Evolutionary conservation across 92 coral and sea anemone species (phyloP), one percentile per base, ranked within the genome.

Genomic region (Phymanthus crucifer): DNA sequence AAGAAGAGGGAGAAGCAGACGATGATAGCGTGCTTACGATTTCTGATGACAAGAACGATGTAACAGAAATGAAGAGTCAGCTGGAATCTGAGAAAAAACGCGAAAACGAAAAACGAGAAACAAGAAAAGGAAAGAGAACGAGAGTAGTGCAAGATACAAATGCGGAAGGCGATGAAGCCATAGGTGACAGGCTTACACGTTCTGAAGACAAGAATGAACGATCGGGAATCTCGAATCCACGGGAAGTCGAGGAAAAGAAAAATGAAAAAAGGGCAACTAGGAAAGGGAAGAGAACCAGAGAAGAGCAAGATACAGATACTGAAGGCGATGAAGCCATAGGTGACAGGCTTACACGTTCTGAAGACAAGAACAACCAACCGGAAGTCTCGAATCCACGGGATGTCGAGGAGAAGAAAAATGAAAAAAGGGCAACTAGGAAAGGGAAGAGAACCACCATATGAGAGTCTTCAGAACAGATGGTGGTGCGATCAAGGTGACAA

Each of bases 401-500:
- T 19, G 27, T 27, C 17, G 68, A 61, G 34, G 3, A 5, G 29
- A 29, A 61, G 35, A 70, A 47, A 68, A 29, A 29, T 10, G 64
- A 54, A 70, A 40, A 70, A 35, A 70, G 32, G 33, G 74, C 5
- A 70, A 70, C 45, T 21, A n/a, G 50, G 35, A 70, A 70, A 34
- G 74, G 50, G 50, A 70, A 70, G 50, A 40, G 50, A 70, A 17
- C 37, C 38, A 17, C 34, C 4, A 70, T 21, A 32, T 21, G 19
- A 34, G 6, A 3, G 32, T 33, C 17, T 18, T 13, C 45, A 70
- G 74, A 70, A 70, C 24, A 70, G 3, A n/a, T n/a, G n/a, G n/a
- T n/a, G n/a, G n/a, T n/a, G n/a, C n/a, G n/a, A n/a, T n/a, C 26
- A 70, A 12, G 74, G 35, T 35, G 50, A 32, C 21, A 38, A 70